Conservation (phyloP, 2,888 invertebrate genomes). For the Drosophila stalkeri region DNA sequence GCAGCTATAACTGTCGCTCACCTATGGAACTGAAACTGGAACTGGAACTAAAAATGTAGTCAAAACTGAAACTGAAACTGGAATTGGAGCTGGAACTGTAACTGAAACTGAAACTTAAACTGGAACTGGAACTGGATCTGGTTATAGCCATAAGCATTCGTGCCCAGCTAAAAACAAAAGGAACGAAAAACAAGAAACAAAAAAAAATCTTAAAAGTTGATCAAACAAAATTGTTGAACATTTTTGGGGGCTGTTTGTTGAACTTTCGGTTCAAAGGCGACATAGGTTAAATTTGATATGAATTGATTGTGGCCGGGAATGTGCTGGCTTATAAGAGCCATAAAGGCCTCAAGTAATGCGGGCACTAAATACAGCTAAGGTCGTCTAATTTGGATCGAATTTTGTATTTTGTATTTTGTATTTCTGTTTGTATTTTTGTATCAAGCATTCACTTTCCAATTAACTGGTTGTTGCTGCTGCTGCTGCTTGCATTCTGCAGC, state of each 20-base stretch:
- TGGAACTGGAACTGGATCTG: conserved; percentile 13
- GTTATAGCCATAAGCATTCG: conserved; percentile 37
- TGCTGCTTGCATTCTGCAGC: conserved; percentile 20
- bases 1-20: conserved; percentile 41
- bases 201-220: conserved; percentile 58
- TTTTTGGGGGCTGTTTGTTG: conserved; percentile 58
- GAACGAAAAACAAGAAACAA: neutral
- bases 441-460: conserved; percentile 66
- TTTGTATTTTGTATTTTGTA: conserved; percentile 1
- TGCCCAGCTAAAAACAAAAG: conserved; percentile 37
- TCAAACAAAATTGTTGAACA: conserved; percentile 76
- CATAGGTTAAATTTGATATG: conserved; percentile 75
- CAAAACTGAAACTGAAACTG: conserved; percentile 11
- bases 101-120: conserved; percentile 19
- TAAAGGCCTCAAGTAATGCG: conserved; percentile 38
- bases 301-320: conserved; percentile 66
- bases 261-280: conserved; percentile 68
- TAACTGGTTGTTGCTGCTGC: conserved; percentile 41
- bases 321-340: conserved; percentile 21
- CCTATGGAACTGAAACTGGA: conserved; percentile 35
- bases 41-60: conserved; percentile 21
- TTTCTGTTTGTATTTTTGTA: neutral
- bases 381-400: conserved; percentile 12
- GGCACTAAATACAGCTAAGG: conserved; percentile 27
- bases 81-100: conserved; percentile 3